Evolutionary conservation across 2,888 invertebrate genomes (phyloP).

Genomic region (Parnassius orleans): DNA sequence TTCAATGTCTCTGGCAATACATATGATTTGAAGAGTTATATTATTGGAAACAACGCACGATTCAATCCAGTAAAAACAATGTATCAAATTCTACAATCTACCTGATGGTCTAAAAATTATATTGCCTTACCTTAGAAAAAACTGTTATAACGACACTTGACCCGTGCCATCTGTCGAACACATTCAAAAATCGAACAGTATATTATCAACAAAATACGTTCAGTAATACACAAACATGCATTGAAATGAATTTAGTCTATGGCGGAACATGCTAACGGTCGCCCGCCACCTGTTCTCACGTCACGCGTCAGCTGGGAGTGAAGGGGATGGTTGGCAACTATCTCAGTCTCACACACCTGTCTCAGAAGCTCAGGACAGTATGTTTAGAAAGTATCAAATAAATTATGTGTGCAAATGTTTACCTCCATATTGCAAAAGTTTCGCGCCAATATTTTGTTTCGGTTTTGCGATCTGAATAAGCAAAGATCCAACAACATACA

Average conservation of each 20-base stretch:
- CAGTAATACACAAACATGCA: slow-evolving; percentile 25
- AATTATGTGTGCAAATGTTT: neutral
- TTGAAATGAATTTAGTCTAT: slow-evolving; percentile 37
- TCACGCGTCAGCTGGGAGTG: slow-evolving; percentile 48
- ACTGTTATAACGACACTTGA: neutral
- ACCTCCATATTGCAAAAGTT: neutral
- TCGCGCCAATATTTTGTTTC: neutral
- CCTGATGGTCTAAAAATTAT: slow-evolving; percentile 5
- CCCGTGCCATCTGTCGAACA: slow-evolving; percentile 23
- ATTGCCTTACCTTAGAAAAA: neutral
- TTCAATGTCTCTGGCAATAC: too few species aligned
- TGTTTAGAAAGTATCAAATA: neutral
- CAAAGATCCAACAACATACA: too few species aligned
- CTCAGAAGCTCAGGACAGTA: neutral
- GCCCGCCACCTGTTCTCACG: slow-evolving; percentile 52
- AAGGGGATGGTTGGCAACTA: slow-evolving; percentile 26
- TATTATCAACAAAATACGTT: neutral
- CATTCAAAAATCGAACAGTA: neutral
- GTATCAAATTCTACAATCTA: neutral
- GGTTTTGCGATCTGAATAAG: neutral
- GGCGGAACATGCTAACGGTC: slow-evolving; percentile 44
- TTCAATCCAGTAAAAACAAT: too few species aligned
- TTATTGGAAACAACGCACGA: too few species aligned
- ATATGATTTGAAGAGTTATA: too few species aligned
- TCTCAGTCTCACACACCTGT: slow-evolving; percentile 36